Percentiles rank a stretch among this genome's conserved stretches.
Evolutionary conservation across 2,113 vertebrate genomes (phyloP).

Genomic region (Paramisgurnus dabryanus): DNA sequence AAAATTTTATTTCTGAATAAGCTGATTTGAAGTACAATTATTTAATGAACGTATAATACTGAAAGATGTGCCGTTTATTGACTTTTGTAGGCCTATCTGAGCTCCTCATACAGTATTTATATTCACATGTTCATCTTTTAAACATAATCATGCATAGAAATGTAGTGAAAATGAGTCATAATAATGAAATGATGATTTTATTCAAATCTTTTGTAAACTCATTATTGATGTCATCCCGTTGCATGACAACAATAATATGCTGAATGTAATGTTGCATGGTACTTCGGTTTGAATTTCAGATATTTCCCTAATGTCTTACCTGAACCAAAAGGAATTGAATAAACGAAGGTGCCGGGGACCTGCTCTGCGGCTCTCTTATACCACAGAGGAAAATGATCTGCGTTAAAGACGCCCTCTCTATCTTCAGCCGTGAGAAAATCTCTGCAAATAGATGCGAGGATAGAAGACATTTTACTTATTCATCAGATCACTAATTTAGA

Average conservation of each 20-base stretch:
- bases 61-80: no score
- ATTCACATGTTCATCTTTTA: no score
- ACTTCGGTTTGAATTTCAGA: background rate
- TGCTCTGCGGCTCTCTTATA: slow-evolving; percentile 96
- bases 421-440: slow-evolving; percentile 94
- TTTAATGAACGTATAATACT: no score
- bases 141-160: background rate
- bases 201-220: background rate
- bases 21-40: no score
- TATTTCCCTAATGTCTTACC: slow-evolving; percentile 70
- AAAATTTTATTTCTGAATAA: no score
- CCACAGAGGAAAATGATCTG: slow-evolving; percentile 98
- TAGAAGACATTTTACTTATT: background rate
- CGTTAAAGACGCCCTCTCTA: slow-evolving; percentile 96
- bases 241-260: background rate
- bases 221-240: no score
- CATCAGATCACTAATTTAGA: background rate
- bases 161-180: background rate
- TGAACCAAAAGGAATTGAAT: slow-evolving; percentile 94
- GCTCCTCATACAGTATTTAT: no score
- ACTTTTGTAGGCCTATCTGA: no score
- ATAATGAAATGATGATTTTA: background rate
- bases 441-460: slow-evolving; percentile 75
- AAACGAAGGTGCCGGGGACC: slow-evolving; percentile 93
- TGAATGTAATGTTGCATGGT: background rate